Conservation (phyloP, 2,888 invertebrate species). For the Tinea trinotella region DNA sequence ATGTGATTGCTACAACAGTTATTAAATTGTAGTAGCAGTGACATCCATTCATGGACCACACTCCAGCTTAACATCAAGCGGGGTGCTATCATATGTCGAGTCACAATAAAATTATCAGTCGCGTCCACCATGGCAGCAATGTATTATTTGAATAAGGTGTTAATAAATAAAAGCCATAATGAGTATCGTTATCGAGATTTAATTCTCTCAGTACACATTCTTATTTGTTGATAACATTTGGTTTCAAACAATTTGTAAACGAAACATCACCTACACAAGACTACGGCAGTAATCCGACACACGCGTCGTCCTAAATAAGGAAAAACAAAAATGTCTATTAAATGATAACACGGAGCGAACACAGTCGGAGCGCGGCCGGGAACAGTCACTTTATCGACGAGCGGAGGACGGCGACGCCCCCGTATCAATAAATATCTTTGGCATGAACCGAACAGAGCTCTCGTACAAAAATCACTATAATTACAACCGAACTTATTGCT, state of each 20-base stretch:
- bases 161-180: constrained; percentile 57
- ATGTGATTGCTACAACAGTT: too few relatives aligned
- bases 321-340: neutral
- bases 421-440: constrained; percentile 67
- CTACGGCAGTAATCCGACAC: neutral
- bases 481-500: constrained; percentile 30
- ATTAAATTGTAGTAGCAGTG: too few relatives aligned
- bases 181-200: constrained; percentile 64
- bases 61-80: too few relatives aligned
- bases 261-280: constrained; percentile 42
- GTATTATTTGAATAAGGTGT: neutral
- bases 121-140: too few relatives aligned
- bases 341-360: neutral
- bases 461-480: constrained; percentile 13
- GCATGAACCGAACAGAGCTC: constrained; percentile 48
- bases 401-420: constrained; percentile 33
- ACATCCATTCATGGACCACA: too few relatives aligned
- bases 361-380: constrained; percentile 11
- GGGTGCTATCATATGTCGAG: too few relatives aligned
- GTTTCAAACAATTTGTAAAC: constrained; percentile 45
- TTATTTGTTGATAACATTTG: constrained; percentile 31
- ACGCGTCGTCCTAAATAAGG: neutral
- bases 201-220: constrained; percentile 40
- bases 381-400: constrained; percentile 16
- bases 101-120: too few relatives aligned